These are phyloP conservation scores for Folsomia manolachei DNA, from an alignment of 2,888 invertebrate species.

Conservation along the genomic window DNA sequence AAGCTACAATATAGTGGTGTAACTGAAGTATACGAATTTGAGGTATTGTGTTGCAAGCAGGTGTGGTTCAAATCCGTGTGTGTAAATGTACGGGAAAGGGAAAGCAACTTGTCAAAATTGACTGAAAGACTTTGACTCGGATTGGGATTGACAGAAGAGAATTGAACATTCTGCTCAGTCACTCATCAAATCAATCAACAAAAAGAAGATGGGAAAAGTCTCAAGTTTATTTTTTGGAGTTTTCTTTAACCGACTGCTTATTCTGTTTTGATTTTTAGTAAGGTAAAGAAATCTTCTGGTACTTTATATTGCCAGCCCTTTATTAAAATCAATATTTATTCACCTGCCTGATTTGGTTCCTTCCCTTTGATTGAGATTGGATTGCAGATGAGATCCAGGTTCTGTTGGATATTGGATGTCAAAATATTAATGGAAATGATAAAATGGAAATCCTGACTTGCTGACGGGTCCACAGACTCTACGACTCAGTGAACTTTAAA, in stretches of 20 bases:
- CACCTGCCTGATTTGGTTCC: not conserved
- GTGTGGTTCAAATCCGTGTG: not conserved
- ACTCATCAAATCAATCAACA: not conserved
- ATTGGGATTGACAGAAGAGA: not conserved
- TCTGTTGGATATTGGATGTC: too few species aligned
- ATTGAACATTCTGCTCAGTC: not conserved
- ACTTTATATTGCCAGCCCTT: not conserved
- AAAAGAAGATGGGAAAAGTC: not conserved
- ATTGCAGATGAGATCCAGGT: too few species aligned
- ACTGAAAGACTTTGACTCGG: too few species aligned
- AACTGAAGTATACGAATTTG: too few species aligned
- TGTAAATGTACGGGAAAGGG: not conserved
- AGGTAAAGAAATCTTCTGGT: not conserved
- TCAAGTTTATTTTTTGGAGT: too few species aligned
- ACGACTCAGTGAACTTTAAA: too few species aligned
- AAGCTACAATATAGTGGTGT: too few species aligned
- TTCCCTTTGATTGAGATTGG: too few species aligned
- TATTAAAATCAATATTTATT: conserved; percentile 1
- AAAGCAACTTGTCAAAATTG: not conserved
- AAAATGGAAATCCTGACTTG: not conserved
- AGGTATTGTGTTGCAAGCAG: too few species aligned
- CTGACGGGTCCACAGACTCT: not conserved
- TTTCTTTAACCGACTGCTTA: too few species aligned
- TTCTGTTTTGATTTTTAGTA: too few species aligned
- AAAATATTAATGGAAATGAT: not conserved